phyloP scores from a whole-genome alignment of 2,113 vertebrate species.

The Oncorhynchus mykiss region DNA sequence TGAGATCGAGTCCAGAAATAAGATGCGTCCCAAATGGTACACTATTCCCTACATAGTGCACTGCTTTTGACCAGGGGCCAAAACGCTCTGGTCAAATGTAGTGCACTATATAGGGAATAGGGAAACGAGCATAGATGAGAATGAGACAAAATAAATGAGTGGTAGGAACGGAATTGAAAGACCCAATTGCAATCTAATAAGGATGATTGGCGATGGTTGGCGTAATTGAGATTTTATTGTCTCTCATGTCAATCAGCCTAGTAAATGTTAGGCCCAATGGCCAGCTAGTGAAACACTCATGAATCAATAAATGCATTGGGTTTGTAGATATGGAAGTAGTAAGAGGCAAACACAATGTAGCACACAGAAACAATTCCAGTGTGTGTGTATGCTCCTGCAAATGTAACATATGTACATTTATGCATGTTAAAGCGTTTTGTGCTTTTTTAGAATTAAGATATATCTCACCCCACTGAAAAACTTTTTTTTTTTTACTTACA shows the following conservation, averaged over 20 bases:
- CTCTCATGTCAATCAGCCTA: constrained; percentile 21
- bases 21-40: too few relatives aligned
- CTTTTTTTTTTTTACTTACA: too few relatives aligned
- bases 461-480: too few relatives aligned
- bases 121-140: not conserved
- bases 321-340: not conserved
- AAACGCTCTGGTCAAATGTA: too few relatives aligned
- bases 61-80: too few relatives aligned
- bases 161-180: not conserved
- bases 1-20: too few relatives aligned
- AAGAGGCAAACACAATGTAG: not conserved
- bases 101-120: too few relatives aligned
- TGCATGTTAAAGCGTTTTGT: not conserved
- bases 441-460: too few relatives aligned
- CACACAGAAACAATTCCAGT: not conserved
- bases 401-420: not conserved
- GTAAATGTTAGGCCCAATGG: constrained; percentile 15
- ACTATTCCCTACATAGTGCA: too few relatives aligned
- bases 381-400: not conserved
- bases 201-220: constrained; percentile 14
- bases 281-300: constrained; percentile 8
- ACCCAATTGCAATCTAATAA: constrained; percentile 1
- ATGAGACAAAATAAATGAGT: not conserved
- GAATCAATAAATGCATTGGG: constrained; percentile 1
- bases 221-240: constrained; percentile 18